Conservation (phyloP, 2,113 vertebrate genomes). For the Talpa occidentalis region DNA sequence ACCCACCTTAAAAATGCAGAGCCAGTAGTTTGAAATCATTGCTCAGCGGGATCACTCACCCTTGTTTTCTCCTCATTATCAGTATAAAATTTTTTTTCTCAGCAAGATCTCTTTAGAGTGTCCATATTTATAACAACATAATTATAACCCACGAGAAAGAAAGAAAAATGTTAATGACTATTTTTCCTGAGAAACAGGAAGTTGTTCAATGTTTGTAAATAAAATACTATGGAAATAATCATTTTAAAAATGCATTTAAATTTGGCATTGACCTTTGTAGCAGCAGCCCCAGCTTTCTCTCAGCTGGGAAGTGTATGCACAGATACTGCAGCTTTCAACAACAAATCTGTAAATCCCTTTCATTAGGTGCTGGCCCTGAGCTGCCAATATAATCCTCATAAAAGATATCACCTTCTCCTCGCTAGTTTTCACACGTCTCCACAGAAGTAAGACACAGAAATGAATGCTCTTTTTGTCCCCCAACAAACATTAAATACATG, state of each 20-base stretch:
- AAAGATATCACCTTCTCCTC: not conserved
- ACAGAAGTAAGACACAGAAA: not conserved
- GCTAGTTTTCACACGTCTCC: not conserved
- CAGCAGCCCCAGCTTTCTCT: not conserved
- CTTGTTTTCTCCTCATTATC: constrained; percentile 32
- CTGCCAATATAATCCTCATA: not conserved
- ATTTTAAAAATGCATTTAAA: constrained; percentile 22
- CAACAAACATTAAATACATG: not conserved
- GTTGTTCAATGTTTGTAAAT: constrained; percentile 43
- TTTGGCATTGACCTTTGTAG: constrained; percentile 3
- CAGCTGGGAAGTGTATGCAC: not conserved
- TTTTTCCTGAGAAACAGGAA: constrained; percentile 63
- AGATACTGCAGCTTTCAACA: not conserved
- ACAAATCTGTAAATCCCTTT: not conserved
- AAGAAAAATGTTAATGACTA: constrained; percentile 60
- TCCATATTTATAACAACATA: constrained; percentile 56
- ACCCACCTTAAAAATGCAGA: constrained; percentile 4
- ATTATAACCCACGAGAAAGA: constrained; percentile 21
- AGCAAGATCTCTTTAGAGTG: constrained; percentile 44
- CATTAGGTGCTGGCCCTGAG: not conserved
- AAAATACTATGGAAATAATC: constrained; percentile 51
- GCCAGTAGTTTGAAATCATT: not conserved
- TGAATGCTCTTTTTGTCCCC: not conserved
- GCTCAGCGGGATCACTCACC: constrained; percentile 2
- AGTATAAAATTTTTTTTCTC: not conserved